phyloP scores from a whole-genome alignment of 2,113 vertebrate genomes.

The Cyprinus carpio region DNA sequence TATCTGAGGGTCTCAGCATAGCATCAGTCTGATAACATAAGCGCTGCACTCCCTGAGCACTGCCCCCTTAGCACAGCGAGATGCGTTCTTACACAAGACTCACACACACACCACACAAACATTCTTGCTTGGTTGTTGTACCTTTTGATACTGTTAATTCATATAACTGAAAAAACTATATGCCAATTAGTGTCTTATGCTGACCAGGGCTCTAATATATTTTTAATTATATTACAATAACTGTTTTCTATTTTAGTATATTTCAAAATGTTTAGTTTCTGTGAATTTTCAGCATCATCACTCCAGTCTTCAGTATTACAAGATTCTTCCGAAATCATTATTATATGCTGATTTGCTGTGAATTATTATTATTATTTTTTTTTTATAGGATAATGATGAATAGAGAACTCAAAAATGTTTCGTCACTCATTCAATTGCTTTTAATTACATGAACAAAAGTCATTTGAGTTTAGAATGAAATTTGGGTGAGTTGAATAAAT shows the following conservation, averaged over 20 bases:
- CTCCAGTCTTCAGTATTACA: no score
- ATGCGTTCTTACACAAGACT: slow-evolving; percentile 59
- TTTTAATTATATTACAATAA: not conserved
- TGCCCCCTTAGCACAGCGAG: slow-evolving; percentile 30
- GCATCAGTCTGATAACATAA: slow-evolving; percentile 68
- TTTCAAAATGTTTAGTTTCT: not conserved
- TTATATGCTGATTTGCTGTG: no score
- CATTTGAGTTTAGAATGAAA: not conserved
- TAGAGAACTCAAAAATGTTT: no score
- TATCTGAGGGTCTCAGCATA: slow-evolving; percentile 73
- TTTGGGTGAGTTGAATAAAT: not conserved
- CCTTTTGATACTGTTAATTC: not conserved
- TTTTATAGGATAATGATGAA: no score
- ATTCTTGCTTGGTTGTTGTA: not conserved
- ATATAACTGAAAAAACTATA: not conserved
- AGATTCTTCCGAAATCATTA: no score
- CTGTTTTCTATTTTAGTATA: not conserved
- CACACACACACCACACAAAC: slow-evolving; percentile 33
- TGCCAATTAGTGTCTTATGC: no score
- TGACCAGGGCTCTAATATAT: not conserved
- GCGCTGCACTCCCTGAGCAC: slow-evolving; percentile 44
- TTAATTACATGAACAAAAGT: not conserved
- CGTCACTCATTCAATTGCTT: no score
- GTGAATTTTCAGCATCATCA: no score
- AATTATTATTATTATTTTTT: no score